These are phyloP conservation scores for Gibbula magus DNA, from an alignment of 2,888 invertebrate species.

Conservation along the genomic window DNA sequence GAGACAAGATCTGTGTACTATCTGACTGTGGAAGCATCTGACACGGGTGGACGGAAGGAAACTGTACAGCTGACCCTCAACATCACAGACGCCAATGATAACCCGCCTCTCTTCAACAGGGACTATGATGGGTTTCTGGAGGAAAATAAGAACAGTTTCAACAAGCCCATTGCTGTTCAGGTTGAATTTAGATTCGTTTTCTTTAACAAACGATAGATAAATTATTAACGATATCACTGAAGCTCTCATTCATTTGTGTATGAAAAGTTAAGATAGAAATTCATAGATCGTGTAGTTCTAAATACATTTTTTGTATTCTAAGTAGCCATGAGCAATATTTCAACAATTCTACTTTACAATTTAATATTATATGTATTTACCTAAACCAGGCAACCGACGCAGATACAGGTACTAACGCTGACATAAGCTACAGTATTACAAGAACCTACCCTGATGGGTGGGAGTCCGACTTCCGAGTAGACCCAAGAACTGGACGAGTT, in stretches of 20 bases:
- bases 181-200: slow-evolving; percentile 62
- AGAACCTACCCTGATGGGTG: background rate
- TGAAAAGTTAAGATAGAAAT: background rate
- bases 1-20: slow-evolving; percentile 88
- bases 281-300: too few relatives aligned
- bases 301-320: too few relatives aligned
- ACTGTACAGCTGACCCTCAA: slow-evolving; percentile 60
- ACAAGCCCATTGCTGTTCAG: slow-evolving; percentile 84
- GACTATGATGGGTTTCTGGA: slow-evolving; percentile 77
- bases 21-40: slow-evolving; percentile 85
- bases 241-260: background rate
- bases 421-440: slow-evolving; percentile 47
- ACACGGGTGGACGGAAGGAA: slow-evolving; percentile 82
- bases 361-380: too few relatives aligned
- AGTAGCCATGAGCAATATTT: too few relatives aligned
- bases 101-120: slow-evolving; percentile 61
- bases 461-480: slow-evolving; percentile 78
- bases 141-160: slow-evolving; percentile 85
- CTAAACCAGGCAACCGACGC: slow-evolving; percentile 82
- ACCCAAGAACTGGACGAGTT: slow-evolving; percentile 80
- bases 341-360: too few relatives aligned
- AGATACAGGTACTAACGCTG: slow-evolving; percentile 75
- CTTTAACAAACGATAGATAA: too few relatives aligned
- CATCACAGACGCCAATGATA: slow-evolving; percentile 70
- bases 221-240: too few relatives aligned